Evolutionary conservation across 1,140 invertebrate species (phyloP).

Genomic region (Atta texana): DNA sequence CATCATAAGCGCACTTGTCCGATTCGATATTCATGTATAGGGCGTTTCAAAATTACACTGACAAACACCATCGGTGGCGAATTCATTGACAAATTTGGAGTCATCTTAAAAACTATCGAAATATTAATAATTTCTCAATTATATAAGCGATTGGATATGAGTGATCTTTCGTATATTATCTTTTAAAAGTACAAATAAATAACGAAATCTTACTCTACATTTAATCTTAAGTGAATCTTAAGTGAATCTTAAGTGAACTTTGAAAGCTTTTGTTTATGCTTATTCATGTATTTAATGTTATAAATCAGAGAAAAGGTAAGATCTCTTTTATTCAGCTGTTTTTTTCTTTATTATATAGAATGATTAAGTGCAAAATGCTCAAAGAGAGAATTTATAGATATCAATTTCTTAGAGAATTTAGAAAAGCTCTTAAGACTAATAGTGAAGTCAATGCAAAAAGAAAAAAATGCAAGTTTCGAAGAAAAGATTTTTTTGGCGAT

Average conservation of each 20-base stretch:
- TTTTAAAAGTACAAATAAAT: slow-evolving; percentile 6
- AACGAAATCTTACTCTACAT: slow-evolving; percentile 33
- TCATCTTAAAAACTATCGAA: slow-evolving; percentile 43
- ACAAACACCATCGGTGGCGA: slow-evolving; percentile 17
- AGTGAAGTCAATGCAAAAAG: neutral
- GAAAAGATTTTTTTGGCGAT: slow-evolving; percentile 1
- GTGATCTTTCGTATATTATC: slow-evolving; percentile 12
- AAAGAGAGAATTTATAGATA: slow-evolving; percentile 4
- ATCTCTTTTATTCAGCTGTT: neutral
- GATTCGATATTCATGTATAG: slow-evolving; percentile 52
- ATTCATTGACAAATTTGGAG: slow-evolving; percentile 40
- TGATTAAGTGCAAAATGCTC: neutral
- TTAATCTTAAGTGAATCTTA: slow-evolving; percentile 21
- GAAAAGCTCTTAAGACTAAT: neutral
- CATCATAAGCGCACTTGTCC: slow-evolving; percentile 70
- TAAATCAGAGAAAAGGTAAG: neutral
- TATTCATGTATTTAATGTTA: slow-evolving; percentile 10
- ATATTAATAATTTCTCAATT: slow-evolving; percentile 45
- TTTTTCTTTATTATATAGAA: neutral
- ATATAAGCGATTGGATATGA: slow-evolving; percentile 38
- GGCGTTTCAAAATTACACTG: slow-evolving; percentile 38
- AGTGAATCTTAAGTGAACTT: slow-evolving; percentile 6
- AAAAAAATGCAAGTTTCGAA: neutral
- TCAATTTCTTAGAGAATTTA: neutral
- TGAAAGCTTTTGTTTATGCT: neutral